A percentile compares a stretch with the other conserved stretches of the same genome.
Conservation (phyloP, 2,797 vertebrate species). For the Iguana delicatissima region DNA sequence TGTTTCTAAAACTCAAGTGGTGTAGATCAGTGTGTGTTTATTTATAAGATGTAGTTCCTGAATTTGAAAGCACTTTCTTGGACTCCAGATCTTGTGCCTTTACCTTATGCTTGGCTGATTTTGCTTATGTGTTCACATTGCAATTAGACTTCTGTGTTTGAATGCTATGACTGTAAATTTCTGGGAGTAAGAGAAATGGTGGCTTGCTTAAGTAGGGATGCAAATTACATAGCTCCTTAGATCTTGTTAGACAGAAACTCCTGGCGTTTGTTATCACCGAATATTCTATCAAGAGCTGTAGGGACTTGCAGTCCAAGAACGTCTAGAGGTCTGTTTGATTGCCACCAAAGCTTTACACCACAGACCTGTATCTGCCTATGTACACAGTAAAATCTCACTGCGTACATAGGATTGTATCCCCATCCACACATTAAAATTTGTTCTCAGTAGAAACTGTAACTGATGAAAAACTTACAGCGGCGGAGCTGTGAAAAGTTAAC, state of each 20-base stretch:
- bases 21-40: not conserved
- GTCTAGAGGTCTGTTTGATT: too few relatives aligned
- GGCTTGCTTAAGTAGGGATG: not conserved
- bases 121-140: not conserved
- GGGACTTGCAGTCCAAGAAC: too few relatives aligned
- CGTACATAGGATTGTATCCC: not conserved
- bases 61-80: not conserved
- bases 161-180: not conserved
- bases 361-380: not conserved
- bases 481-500: too few relatives aligned
- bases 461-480: not conserved
- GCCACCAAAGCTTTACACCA: not conserved
- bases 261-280: too few relatives aligned
- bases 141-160: not conserved
- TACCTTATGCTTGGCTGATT: not conserved
- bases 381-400: not conserved
- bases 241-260: too few relatives aligned
- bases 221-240: too few relatives aligned
- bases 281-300: too few relatives aligned
- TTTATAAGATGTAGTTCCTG: not conserved
- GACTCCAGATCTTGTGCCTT: not conserved
- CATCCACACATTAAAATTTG: not conserved
- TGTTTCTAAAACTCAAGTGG: not conserved
- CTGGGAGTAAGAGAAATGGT: not conserved
- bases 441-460: not conserved